Percentiles rank a stretch among this genome's conserved stretches.
Conservation (phyloP, 92 coral and sea anemone species). For the Porites cylindrica region DNA sequence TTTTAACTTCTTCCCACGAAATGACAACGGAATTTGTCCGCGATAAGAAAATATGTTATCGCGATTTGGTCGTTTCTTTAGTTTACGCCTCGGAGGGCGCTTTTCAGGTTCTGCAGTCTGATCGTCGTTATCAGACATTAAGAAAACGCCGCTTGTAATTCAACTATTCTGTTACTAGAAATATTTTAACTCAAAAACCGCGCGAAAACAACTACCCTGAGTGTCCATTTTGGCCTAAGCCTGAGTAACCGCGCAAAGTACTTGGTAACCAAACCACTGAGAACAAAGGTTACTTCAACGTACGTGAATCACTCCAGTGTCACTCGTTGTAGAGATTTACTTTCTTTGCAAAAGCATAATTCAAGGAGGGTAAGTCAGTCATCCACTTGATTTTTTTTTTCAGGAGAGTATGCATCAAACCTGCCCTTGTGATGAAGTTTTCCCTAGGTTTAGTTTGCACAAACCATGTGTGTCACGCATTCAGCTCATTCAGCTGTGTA, state of each 20-base stretch:
- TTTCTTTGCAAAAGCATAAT: too few relatives aligned
- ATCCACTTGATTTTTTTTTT: too few relatives aligned
- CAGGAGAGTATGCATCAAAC: too few relatives aligned
- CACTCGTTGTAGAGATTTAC: neutral
- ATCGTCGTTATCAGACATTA: conserved; percentile 36
- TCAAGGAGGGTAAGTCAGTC: too few relatives aligned
- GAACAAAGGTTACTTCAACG: too few relatives aligned
- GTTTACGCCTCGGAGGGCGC: conserved; percentile 22
- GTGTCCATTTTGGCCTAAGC: neutral
- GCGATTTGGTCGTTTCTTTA: conserved; percentile 23
- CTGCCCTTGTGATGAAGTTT: too few relatives aligned
- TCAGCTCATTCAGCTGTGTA: too few relatives aligned
- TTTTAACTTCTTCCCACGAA: conserved; percentile 35
- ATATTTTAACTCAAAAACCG: conserved; percentile 14
- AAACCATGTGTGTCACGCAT: too few relatives aligned
- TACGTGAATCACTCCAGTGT: too few relatives aligned
- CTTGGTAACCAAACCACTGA: conserved; percentile 20
- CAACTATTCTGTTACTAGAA: too few relatives aligned
- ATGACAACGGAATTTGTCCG: conserved; percentile 74
- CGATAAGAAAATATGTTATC: conserved; percentile 70
- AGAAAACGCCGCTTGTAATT: neutral
- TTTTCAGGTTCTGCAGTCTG: neutral
- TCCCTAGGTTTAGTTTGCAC: too few relatives aligned
- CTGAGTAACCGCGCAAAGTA: conserved; percentile 14
- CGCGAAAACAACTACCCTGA: neutral